phyloP scores from a whole-genome alignment of 53 echinoderm and acorn worm genomes.

The Paelopatides confundens region DNA sequence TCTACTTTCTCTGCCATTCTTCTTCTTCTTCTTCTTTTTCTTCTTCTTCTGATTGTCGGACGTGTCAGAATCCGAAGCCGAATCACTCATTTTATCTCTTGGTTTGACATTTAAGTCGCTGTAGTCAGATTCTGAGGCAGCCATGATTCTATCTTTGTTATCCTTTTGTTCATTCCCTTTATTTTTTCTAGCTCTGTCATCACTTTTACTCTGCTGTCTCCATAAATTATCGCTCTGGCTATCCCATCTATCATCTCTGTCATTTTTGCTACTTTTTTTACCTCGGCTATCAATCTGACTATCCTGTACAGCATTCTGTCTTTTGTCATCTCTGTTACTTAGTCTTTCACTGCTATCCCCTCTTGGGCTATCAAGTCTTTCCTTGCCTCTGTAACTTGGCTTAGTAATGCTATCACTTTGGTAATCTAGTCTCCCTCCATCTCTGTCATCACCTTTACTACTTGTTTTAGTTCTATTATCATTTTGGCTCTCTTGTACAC shows the following conservation, averaged over 20 bases:
- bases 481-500: too few species aligned
- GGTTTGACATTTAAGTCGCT: neutral
- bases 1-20: neutral
- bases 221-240: neutral
- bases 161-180: neutral
- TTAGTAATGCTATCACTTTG: neutral
- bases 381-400: too few species aligned
- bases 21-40: neutral
- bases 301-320: too few species aligned
- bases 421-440: neutral
- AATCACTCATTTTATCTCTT: too few species aligned
- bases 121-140: neutral
- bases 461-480: neutral
- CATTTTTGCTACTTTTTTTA: neutral
- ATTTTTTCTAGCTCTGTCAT: neutral
- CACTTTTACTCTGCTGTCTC: neutral
- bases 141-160: neutral
- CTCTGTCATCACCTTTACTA: neutral
- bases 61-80: too few species aligned
- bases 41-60: neutral
- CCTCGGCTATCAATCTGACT: too few species aligned
- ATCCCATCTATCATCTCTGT: neutral
- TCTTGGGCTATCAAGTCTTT: too few species aligned
- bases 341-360: too few species aligned
- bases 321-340: too few species aligned